Percentiles rank a stretch among this genome's conserved stretches.
Evolutionary conservation across 2,797 vertebrate genomes (phyloP).

Genomic region (Crenichthys baileyi): DNA sequence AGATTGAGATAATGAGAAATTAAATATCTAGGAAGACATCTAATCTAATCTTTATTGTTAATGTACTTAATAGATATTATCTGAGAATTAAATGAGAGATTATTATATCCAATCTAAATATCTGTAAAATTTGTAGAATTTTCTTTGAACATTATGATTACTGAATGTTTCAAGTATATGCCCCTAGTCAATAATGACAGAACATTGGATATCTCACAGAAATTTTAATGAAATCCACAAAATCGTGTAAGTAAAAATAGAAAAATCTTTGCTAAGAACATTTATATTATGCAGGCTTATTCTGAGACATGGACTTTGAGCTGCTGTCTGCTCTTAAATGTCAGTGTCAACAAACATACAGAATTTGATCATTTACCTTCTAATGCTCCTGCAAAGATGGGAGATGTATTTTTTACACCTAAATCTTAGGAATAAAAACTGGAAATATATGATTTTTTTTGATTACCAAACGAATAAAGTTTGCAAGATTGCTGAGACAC

Average conservation of each 20-base stretch:
- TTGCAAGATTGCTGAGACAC: not conserved
- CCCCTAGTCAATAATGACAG: not conserved
- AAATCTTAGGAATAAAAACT: not conserved
- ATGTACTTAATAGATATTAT: conserved; percentile 66
- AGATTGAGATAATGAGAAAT: conserved; percentile 70
- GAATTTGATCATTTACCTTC: not conserved
- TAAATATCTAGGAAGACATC: conserved; percentile 69
- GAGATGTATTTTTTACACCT: not conserved
- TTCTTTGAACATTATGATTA: not conserved
- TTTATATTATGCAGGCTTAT: not conserved
- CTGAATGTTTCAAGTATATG: not conserved
- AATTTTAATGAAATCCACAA: not conserved
- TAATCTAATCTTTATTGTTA: conserved; percentile 63
- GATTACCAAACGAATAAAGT: not conserved
- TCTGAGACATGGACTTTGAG: not conserved
- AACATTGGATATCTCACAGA: not conserved
- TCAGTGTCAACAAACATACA: not conserved
- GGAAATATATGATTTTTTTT: not conserved
- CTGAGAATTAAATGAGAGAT: conserved; percentile 54
- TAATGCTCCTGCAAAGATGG: not conserved
- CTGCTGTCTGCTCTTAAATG: not conserved
- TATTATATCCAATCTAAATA: not conserved
- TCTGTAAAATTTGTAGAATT: not conserved
- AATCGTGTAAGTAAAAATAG: not conserved
- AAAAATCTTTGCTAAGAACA: not conserved